Conservation (phyloP, 1,140 invertebrate genomes). For the Aphaenogaster rudis region DNA sequence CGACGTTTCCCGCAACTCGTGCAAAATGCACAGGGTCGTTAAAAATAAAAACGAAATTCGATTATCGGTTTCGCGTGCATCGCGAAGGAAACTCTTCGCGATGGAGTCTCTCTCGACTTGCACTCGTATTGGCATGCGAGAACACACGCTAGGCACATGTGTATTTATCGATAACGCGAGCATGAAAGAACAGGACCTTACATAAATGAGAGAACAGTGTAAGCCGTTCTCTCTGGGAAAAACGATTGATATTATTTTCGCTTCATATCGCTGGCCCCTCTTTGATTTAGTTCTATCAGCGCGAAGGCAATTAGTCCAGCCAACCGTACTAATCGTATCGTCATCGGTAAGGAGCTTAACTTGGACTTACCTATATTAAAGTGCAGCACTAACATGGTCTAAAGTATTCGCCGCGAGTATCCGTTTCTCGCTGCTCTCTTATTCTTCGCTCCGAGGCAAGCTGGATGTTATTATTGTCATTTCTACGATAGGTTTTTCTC, state of each 20-base stretch:
- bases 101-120: background rate
- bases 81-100: background rate
- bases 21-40: slow-evolving; percentile 15
- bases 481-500: slow-evolving; percentile 21
- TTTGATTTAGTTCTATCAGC: slow-evolving; percentile 75
- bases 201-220: slow-evolving; percentile 29
- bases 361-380: slow-evolving; percentile 77
- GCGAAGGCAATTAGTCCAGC: slow-evolving; percentile 73
- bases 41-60: slow-evolving; percentile 51
- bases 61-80: slow-evolving; percentile 52
- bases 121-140: slow-evolving; percentile 38
- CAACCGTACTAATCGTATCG: slow-evolving; percentile 78
- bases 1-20: slow-evolving; percentile 14
- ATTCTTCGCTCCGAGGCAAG: background rate
- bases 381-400: slow-evolving; percentile 67
- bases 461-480: slow-evolving; percentile 25
- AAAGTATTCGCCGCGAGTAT: slow-evolving; percentile 62
- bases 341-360: slow-evolving; percentile 76
- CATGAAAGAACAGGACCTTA: slow-evolving; percentile 37
- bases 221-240: slow-evolving; percentile 40
- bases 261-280: slow-evolving; percentile 70
- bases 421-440: slow-evolving; percentile 16
- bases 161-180: slow-evolving; percentile 40
- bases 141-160: background rate
- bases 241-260: slow-evolving; percentile 75